Evolutionary conservation across 2,888 invertebrate genomes (phyloP), one percentile per base, ranked within the genome.

Genomic region (Odontothrips loti): DNA sequence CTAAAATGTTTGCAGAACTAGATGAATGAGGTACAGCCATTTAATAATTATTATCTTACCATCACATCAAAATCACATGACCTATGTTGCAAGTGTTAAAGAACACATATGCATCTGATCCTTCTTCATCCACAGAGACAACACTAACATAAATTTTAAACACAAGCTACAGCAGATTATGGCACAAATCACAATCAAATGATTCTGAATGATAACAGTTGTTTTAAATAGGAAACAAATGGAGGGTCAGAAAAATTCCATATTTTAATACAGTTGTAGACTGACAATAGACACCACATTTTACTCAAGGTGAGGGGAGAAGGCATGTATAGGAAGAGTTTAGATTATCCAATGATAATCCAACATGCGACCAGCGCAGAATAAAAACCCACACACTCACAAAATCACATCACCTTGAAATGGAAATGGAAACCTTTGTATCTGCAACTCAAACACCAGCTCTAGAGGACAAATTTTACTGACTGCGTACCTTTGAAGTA

Each of bases 11-110:
- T 43, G 34, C 34, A 43, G 34, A 43, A 43, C 34, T 43, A 43
- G 34, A 43, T 43, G 6, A 43, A 43, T 43, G 34, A 43, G 34
- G 34, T 43, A 43, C 34, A 43, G 34, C 34, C 34, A 43, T 43
- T 43, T 43, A 43, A 43, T 43, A 43, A 43, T 58, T 23, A 75
- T 27, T 75, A 75, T 27, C 27, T 27, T 75, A 75, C 68, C n/a
- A 75, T 75, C 68, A 75, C 68, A 75, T 75, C 27, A 75, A 75
- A 75, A 75, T 75, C 68, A 75, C 68, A 75, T 75, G 68, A 58
- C 58, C 15, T 58, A 20, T n/a, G 20, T 17, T 6, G 58, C 58
- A 58, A 58, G 58, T 58, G 20, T 20, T 6, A 58, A 11, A 58
- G 34, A 10, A 58, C 58, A 58, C 58, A 58, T 2, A n/a, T 58